Conservation (phyloP, 2,797 vertebrate genomes). For the Chaetodon trifasciatus region DNA sequence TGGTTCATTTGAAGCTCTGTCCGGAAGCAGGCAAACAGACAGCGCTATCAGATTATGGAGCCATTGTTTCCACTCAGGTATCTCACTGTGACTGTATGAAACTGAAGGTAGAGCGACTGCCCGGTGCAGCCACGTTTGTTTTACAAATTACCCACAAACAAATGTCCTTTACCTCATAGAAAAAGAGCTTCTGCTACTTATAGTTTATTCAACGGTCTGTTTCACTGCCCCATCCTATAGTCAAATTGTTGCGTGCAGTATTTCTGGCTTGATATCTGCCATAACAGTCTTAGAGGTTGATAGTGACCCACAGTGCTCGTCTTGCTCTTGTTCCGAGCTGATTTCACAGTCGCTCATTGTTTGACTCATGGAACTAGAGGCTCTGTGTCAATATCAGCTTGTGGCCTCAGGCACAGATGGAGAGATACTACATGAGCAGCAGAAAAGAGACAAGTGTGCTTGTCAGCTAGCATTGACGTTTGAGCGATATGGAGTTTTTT, state of each 20-base stretch:
- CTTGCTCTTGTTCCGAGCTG: background rate
- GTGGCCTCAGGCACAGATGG: conserved; percentile 14
- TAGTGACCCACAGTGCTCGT: background rate
- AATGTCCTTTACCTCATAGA: background rate
- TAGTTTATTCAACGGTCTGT: background rate
- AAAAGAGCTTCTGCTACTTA: background rate
- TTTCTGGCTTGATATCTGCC: background rate
- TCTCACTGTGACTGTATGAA: conserved; percentile 37
- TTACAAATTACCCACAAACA: conserved; percentile 18
- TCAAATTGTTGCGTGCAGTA: background rate
- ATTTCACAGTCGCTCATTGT: conserved; percentile 20
- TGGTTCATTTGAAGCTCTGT: conserved; percentile 60
- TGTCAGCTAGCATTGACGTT: background rate
- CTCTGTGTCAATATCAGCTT: conserved; percentile 6
- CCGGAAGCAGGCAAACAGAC: conserved; percentile 68
- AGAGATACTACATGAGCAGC: conserved; percentile 12
- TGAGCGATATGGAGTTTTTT: background rate
- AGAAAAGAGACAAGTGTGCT: background rate
- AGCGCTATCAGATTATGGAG: conserved; percentile 70
- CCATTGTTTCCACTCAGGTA: conserved; percentile 48
- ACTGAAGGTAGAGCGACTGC: conserved; percentile 37
- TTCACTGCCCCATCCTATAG: background rate
- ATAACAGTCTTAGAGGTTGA: background rate
- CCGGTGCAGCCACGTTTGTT: background rate
- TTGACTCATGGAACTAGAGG: conserved; percentile 2